Evolutionary conservation across 2,888 invertebrate genomes (phyloP).

Genomic region (Laspeyria flexula): DNA sequence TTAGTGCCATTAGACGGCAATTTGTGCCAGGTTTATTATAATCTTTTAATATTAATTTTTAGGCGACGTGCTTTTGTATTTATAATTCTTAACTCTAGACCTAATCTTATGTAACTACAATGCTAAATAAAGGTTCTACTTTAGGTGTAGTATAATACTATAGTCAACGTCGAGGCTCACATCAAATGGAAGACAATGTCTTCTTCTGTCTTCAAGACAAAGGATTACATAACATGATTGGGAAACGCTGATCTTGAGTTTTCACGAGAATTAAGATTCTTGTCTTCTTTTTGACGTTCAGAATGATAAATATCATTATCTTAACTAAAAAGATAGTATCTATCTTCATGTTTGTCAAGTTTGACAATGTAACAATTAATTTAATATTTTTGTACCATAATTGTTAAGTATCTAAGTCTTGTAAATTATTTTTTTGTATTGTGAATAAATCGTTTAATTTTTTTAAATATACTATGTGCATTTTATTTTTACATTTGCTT

Average conservation of each 20-base stretch:
- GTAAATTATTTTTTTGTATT: slow-evolving; percentile 41
- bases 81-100: too few species aligned
- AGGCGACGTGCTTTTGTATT: background rate
- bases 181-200: background rate
- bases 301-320: slow-evolving; percentile 5
- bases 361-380: slow-evolving; percentile 28
- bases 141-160: background rate
- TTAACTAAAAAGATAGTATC: slow-evolving; percentile 41
- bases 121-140: too few species aligned
- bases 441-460: slow-evolving; percentile 28
- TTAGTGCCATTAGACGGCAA: background rate
- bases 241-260: too few species aligned
- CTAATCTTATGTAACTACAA: too few species aligned
- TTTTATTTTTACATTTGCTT: too few species aligned
- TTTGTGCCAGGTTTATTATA: background rate
- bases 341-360: slow-evolving; percentile 43
- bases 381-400: slow-evolving; percentile 14
- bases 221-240: too few species aligned
- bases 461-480: background rate
- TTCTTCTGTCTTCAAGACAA: too few species aligned
- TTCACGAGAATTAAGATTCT: too few species aligned
- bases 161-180: background rate
- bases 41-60: background rate
- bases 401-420: slow-evolving; percentile 16
- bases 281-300: too few species aligned